A percentile compares a stretch with the other conserved stretches of the same genome.
Evolutionary conservation across 2,888 invertebrate genomes (phyloP).

Genomic region (Diarsia brunnea): DNA sequence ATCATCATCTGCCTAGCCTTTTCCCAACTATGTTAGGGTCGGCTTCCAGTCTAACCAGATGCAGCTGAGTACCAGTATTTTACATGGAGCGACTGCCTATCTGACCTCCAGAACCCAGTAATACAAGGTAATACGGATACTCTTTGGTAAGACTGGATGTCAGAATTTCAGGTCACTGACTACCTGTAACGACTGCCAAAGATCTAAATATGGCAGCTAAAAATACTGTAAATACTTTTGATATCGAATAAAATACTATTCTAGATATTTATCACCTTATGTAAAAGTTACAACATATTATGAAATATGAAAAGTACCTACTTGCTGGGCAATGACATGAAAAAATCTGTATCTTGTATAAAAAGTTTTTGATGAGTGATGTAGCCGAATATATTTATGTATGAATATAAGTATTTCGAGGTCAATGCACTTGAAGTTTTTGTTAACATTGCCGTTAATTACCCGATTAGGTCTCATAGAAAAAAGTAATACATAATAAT

Average conservation of each 20-base stretch:
- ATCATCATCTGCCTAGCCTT: too few relatives aligned
- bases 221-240: not conserved
- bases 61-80: too few relatives aligned
- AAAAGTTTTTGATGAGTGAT: not conserved
- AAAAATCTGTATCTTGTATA: not conserved
- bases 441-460: not conserved
- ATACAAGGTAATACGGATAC: too few relatives aligned
- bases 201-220: too few relatives aligned
- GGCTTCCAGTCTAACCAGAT: too few relatives aligned
- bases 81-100: too few relatives aligned
- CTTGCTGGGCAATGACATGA: not conserved
- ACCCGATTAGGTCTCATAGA: not conserved
- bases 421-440: not conserved
- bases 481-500: not conserved
- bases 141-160: too few relatives aligned
- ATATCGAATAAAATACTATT: not conserved
- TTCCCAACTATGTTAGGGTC: too few relatives aligned
- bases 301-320: not conserved
- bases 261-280: not conserved
- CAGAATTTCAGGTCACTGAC: too few relatives aligned
- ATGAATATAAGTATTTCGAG: not conserved
- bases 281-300: slow-evolving; percentile 2
- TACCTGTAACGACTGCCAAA: too few relatives aligned
- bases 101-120: too few relatives aligned
- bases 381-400: not conserved